Evolutionary conservation across 92 coral and sea anemone genomes (phyloP), one percentile per base, ranked within the genome.

Genomic region (Phenganax subtilis): DNA sequence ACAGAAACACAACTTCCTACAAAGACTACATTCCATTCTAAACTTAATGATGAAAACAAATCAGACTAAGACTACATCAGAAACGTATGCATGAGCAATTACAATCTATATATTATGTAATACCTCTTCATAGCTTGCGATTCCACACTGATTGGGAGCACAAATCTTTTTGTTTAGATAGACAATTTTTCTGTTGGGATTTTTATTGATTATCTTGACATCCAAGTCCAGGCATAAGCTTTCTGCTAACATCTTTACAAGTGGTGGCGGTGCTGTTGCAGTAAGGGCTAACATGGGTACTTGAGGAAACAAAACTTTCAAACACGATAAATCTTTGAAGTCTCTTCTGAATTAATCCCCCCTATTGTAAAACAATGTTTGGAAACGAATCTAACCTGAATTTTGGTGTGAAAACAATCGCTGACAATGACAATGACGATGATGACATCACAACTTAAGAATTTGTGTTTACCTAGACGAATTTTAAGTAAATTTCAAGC

Each of bases 201-300:
- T 88, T 84, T 81, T 90, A 11, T 60, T 20, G 60, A 90, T 80
- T 63, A 81, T 69, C 77, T 85, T 87, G 47, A 66, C 66, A 7
- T 62, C 53, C 47, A 47, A 73, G 29, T 79, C 54, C 29, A 83
- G 77, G 27, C 55, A 82, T 74, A 85, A 68, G 68, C 87, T 83
- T 12, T 85, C 52, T 74, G 64, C 78, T 4, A 88, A 74, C 11
- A 30, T 86, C 44, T 55, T 75, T 31, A 83, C 44, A 37, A 85
- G 70, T 64, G 55, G 72, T 72, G 87, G 91, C 27, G 91, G 91
- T 77, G 91, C 87, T 72, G 87, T 88, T 78, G 91, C 91, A 20
- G 91, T 88, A 12, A 86, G 84, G 72, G 89, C 91, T 56, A 86
- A 8, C 63, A 71, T 76, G 20, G 89, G 88, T 27, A 73, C 83